phyloP scores from a whole-genome alignment of 30 jellyfish, hydroid and myxozoan species.

The Aurelia aurita region DNA sequence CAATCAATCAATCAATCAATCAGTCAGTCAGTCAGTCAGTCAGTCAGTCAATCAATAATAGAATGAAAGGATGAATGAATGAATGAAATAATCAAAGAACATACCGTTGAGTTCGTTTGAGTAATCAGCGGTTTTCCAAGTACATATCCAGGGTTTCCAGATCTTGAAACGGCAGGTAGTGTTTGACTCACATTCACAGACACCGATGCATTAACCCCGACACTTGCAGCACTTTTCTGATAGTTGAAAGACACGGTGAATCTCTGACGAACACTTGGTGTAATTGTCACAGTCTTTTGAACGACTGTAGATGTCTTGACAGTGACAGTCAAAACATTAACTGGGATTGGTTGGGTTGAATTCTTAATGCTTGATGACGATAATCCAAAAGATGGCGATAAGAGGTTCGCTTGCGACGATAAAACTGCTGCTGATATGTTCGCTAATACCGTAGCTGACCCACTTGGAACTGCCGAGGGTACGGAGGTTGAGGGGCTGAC shows the following conservation, averaged over 20 bases:
- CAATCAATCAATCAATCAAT: too few species aligned
- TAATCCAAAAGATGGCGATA: background rate
- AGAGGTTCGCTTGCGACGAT: background rate
- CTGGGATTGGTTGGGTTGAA: background rate
- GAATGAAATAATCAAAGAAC: too few species aligned
- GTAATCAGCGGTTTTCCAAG: conserved; percentile 69
- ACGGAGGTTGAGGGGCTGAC: background rate
- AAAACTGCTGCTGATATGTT: background rate
- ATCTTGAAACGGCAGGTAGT: conserved; percentile 27
- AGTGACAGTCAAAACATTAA: conserved; percentile 23
- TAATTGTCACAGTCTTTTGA: conserved; percentile 3
- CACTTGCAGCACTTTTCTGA: background rate
- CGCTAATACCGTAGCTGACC: background rate
- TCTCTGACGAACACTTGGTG: conserved; percentile 50
- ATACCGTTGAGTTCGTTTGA: conserved; percentile 41
- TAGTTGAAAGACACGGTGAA: conserved; percentile 58
- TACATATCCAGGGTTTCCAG: conserved; percentile 88
- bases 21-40: too few species aligned
- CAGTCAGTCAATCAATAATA: too few species aligned
- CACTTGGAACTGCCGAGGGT: background rate
- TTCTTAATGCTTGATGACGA: background rate
- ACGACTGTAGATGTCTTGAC: conserved; percentile 55
- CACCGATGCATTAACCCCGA: conserved; percentile 18
- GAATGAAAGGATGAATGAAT: too few species aligned
- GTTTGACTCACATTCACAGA: conserved; percentile 21